These are phyloP conservation scores for Triplophysa siluroides DNA, from an alignment of 2,113 vertebrate genomes.

Conservation along the genomic window DNA sequence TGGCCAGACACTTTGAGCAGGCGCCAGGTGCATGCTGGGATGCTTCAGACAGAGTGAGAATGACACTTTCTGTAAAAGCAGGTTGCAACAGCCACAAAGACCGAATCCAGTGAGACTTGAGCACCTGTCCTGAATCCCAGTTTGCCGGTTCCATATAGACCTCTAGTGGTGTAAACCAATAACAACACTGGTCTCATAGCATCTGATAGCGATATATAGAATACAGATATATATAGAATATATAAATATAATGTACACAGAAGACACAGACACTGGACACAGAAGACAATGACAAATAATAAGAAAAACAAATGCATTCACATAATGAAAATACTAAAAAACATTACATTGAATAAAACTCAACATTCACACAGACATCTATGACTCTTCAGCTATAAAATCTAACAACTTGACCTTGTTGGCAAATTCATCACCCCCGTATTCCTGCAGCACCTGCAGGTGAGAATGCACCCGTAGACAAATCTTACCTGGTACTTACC, in stretches of 20 bases:
- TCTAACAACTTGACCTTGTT: slow-evolving; percentile 38
- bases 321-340: no score
- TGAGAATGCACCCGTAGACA: not conserved
- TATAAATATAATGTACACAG: no score
- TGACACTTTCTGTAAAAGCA: slow-evolving; percentile 38
- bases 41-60: slow-evolving; percentile 34
- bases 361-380: not conserved
- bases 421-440: slow-evolving; percentile 6
- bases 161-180: not conserved
- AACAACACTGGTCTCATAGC: no score
- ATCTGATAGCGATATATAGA: no score
- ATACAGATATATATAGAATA: no score
- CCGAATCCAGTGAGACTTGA: not conserved
- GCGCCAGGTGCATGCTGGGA: slow-evolving; percentile 45
- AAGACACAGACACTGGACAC: no score
- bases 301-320: not conserved
- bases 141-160: not conserved
- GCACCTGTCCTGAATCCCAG: not conserved
- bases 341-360: no score
- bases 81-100: slow-evolving; percentile 1
- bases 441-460: slow-evolving; percentile 9
- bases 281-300: not conserved
- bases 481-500: slow-evolving; percentile 24
- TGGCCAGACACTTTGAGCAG: slow-evolving; percentile 48
- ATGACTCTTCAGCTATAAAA: not conserved